phyloP scores from a whole-genome alignment of 2,113 vertebrate genomes.

The Myrmophylax atrothorax region DNA sequence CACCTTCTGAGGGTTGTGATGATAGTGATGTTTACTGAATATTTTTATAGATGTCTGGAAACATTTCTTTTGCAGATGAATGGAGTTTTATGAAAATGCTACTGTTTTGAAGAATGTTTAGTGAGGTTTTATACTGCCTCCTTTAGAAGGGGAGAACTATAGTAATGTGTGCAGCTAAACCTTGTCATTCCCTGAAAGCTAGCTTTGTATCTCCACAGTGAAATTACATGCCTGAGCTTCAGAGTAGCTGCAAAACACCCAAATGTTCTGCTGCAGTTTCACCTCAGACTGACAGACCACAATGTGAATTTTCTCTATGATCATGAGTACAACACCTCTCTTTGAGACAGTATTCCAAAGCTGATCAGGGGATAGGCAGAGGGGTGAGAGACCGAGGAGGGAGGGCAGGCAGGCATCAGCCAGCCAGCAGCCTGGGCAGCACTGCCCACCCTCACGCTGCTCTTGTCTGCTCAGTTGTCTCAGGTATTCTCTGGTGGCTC shows the following conservation, averaged over 20 bases:
- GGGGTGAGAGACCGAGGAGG: fast-evolving
- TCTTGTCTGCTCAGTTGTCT: slow-evolving; percentile 74
- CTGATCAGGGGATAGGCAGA: background rate
- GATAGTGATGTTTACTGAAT: background rate
- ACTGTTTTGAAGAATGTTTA: background rate
- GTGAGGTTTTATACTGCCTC: background rate
- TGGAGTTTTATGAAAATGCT: background rate
- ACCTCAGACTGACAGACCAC: background rate
- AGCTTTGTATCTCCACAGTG: background rate
- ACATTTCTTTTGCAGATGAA: background rate
- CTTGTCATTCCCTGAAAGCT: background rate
- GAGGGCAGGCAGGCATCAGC: background rate
- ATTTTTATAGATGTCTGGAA: background rate
- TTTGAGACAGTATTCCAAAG: background rate
- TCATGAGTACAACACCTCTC: background rate
- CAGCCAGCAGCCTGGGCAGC: background rate
- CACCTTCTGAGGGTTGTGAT: background rate
- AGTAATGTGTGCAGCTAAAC: background rate
- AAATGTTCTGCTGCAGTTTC: background rate
- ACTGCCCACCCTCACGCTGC: background rate
- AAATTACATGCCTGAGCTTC: background rate
- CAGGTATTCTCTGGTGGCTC: slow-evolving; percentile 81
- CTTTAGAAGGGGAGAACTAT: background rate
- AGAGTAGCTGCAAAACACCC: background rate
- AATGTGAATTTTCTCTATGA: background rate